These are phyloP conservation scores for Triplophysa tibetana DNA, from an alignment of 2,113 vertebrate species.

Conservation along the genomic window DNA sequence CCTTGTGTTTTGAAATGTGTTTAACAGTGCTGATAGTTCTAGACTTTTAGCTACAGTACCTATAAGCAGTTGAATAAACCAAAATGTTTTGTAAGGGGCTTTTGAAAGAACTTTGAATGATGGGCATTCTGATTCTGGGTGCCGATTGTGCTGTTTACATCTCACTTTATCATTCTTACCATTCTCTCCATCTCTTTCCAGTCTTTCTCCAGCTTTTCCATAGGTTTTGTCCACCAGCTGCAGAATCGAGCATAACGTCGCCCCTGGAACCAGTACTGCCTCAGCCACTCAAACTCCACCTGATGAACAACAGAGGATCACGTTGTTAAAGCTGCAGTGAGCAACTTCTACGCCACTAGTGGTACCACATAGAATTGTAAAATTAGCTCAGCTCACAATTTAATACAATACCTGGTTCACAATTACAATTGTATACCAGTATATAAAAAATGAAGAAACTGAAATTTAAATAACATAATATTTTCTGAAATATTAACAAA, in stretches of 20 bases:
- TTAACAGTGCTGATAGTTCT: background rate
- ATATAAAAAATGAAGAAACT: no score
- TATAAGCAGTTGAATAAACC: constrained; percentile 5
- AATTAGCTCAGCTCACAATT: background rate
- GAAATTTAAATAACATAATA: no score
- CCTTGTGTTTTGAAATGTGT: background rate
- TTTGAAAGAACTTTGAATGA: background rate
- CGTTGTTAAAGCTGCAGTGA: background rate
- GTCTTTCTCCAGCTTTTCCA: constrained; percentile 84
- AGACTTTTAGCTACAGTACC: background rate
- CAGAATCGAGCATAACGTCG: constrained; percentile 85
- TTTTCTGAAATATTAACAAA: background rate
- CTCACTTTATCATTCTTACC: constrained; percentile 71
- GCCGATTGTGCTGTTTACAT: constrained; percentile 5
- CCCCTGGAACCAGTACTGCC: constrained; percentile 98
- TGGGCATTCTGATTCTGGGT: background rate
- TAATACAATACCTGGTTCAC: no score
- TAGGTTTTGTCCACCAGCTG: constrained; percentile 91
- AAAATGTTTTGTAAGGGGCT: constrained; percentile 5
- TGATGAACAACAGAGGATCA: constrained; percentile 57
- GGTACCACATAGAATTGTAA: background rate
- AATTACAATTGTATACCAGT: no score
- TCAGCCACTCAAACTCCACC: constrained; percentile 96
- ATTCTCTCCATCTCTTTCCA: constrained; percentile 93
- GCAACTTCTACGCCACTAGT: background rate